phyloP scores from a whole-genome alignment of 2,797 vertebrate species.

The Pangasius krempfi region DNA sequence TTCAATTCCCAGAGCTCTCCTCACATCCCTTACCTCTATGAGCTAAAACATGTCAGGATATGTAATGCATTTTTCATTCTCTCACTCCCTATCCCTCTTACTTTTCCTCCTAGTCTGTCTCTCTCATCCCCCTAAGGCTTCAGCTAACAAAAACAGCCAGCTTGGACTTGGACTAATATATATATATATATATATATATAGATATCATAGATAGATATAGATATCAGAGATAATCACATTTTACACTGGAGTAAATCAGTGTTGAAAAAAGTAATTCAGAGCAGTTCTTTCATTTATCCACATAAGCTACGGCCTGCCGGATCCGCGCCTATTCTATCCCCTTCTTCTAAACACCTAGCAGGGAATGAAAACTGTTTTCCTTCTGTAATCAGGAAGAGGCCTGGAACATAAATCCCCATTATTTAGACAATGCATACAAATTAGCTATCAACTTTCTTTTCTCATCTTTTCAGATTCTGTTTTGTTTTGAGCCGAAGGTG shows the following conservation, averaged over 20 bases:
- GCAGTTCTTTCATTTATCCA: neutral
- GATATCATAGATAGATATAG: neutral
- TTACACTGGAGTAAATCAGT: neutral
- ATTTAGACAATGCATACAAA: slow-evolving; percentile 32
- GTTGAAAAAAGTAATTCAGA: neutral
- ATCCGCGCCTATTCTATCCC: neutral
- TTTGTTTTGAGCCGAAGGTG: neutral
- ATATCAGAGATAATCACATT: neutral
- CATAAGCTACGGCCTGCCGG: neutral
- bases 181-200: no score
- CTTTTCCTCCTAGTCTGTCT: slow-evolving; percentile 41
- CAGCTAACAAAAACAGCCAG: slow-evolving; percentile 35
- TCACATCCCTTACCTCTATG: slow-evolving; percentile 52
- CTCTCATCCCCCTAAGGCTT: slow-evolving; percentile 49
- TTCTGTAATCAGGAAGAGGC: slow-evolving; percentile 22
- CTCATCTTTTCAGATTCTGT: neutral
- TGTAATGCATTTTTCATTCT: slow-evolving; percentile 47
- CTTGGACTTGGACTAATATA: neutral
- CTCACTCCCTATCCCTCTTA: neutral
- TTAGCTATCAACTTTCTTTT: slow-evolving; percentile 18
- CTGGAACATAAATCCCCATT: slow-evolving; percentile 41
- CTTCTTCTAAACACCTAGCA: neutral
- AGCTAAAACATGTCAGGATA: slow-evolving; percentile 48
- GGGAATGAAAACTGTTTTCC: slow-evolving; percentile 34
- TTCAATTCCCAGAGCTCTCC: slow-evolving; percentile 41